These are phyloP conservation scores for Gasterosteus nipponicus DNA, from an alignment of 2,113 vertebrate species.

Conservation along the genomic window DNA sequence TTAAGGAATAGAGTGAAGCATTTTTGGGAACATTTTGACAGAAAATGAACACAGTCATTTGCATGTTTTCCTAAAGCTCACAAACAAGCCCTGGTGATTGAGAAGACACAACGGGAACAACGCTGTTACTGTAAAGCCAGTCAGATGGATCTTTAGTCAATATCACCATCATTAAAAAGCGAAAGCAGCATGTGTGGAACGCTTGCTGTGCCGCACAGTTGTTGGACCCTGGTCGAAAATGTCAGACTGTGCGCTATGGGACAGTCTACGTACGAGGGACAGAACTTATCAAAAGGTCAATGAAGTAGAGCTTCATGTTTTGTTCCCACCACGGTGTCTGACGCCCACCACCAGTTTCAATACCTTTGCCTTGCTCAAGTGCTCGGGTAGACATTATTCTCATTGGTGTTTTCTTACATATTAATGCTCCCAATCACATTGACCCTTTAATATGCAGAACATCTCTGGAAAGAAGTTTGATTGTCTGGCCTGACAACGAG, in stretches of 20 bases:
- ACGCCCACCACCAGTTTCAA: neutral
- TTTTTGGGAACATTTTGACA: neutral
- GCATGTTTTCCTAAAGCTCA: neutral
- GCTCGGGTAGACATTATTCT: neutral
- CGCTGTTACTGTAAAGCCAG: neutral
- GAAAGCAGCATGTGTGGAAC: neutral
- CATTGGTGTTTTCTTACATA: neutral
- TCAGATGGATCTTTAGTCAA: neutral
- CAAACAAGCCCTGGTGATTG: too few relatives aligned
- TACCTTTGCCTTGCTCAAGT: neutral
- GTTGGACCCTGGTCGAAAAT: neutral
- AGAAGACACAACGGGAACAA: neutral
- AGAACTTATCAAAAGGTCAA: neutral
- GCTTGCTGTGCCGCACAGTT: too few relatives aligned
- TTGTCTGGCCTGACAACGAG: neutral
- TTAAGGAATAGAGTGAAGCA: neutral
- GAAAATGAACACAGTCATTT: neutral
- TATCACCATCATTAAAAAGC: neutral
- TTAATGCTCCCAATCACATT: neutral
- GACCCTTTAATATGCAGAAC: neutral
- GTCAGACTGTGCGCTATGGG: too few relatives aligned
- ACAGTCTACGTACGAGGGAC: neutral
- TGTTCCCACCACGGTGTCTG: neutral
- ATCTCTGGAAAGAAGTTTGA: too few relatives aligned
- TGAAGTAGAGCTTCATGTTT: neutral